Base-by-base conservation (phyloP, 2,113 vertebrate genomes). In the Penelope pileata region DNA sequence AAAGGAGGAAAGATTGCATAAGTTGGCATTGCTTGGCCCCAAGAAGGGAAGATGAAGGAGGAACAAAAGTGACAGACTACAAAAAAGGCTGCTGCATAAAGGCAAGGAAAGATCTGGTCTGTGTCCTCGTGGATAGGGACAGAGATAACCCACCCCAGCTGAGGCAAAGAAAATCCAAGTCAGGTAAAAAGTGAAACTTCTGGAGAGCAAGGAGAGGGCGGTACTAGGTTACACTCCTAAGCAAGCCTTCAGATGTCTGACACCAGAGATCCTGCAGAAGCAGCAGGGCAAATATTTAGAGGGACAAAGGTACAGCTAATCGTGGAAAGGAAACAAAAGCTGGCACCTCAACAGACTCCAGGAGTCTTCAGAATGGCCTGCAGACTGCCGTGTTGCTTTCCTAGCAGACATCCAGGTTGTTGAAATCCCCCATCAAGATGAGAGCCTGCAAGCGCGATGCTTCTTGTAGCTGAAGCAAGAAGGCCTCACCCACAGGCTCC, bases 51-150 rank as follows among this genome's bases (percentile, higher is more conserved):
- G n/a, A 86, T 74, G 45, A 95, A 96, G 88, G 43, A 76, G 6
- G 38, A 94, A 96, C 72, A 92, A 91, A 91, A 92, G n/a, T 53
- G 48, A 86, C 45, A 73, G 36, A 77, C 60, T 89, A 95, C 59
- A 91, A 62, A 91, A 88, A 77, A 89, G 17, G n/a, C 50, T 27
- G 53, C 43, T 91, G 64, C 60, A 94, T 56, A 93, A 86, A 91
- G 60, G 60, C 59, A 81, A 89, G 63, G 90, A 93, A 81, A 62
- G 62, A 86, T 78, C 73, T 77, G 48, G 64, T 80, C 90, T 29
- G 19, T 16, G 43, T 76, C 90, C 77, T 77, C 76, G 50, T 23
- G 36, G 74, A 58, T 19, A 92, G 36, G 36, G 59, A 73, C n/a
- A 91, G 50, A 80, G 87, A 94, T 38, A 94, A 91, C 77, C 58